Percentiles rank a stretch among this genome's conserved stretches.
Evolutionary conservation across 1,140 invertebrate genomes (phyloP).

Genomic region (Leptinotarsa lineolata): DNA sequence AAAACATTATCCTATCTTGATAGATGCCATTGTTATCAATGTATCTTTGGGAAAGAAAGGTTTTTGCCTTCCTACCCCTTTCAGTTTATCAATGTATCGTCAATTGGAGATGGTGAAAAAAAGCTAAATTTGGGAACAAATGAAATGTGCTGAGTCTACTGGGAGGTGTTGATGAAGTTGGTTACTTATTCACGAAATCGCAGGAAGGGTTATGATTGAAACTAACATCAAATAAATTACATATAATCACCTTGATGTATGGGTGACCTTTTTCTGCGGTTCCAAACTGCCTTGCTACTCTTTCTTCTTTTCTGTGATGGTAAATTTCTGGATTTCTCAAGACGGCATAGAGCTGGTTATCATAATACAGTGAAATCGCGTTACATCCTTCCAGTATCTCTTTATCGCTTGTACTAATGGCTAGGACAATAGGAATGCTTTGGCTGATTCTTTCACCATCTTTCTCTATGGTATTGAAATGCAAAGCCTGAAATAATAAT

Average conservation of each 20-base stretch:
- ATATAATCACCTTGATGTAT: conserved; percentile 70
- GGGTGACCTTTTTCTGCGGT: conserved; percentile 87
- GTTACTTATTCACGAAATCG: no score
- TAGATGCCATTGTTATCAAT: no score
- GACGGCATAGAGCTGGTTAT: conserved; percentile 79
- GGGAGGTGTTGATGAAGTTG: no score
- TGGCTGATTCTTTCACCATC: conserved; percentile 79
- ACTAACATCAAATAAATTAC: no score
- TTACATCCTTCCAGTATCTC: conserved; percentile 67
- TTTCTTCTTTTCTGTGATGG: conserved; percentile 92
- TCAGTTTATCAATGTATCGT: no score
- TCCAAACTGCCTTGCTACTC: conserved; percentile 90
- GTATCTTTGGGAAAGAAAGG: no score
- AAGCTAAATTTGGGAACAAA: no score
- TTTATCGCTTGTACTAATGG: conserved; percentile 77
- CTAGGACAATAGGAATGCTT: conserved; percentile 93
- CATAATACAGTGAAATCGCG: conserved; percentile 71
- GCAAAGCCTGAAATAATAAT: conserved; percentile 64
- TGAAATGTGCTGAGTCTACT: no score
- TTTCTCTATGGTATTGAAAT: conserved; percentile 85
- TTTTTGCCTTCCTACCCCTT: no score
- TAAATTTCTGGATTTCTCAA: conserved; percentile 92
- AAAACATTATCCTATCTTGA: no score
- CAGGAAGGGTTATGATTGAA: no score
- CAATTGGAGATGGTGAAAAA: no score